Evolutionary conservation across 2,797 vertebrate genomes (phyloP), one percentile per base, ranked within the genome.

Genomic region (Hippoglossus hippoglossus): DNA sequence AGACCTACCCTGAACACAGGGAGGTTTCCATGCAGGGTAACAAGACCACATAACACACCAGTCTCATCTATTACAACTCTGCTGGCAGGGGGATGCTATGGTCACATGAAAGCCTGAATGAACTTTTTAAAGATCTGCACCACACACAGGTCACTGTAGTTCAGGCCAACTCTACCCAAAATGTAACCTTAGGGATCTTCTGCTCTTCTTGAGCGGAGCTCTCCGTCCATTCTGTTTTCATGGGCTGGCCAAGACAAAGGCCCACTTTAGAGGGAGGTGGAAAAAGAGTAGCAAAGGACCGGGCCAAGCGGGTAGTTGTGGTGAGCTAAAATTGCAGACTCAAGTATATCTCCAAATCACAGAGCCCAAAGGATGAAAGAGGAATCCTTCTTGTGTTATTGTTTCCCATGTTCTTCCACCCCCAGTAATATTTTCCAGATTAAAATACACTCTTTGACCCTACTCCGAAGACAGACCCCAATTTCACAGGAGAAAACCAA

Each of bases 381-480:
- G 75, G 88, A 90, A 85, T 91, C 89, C 88, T 89, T 74, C 58
- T 73, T 54, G 78, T 94, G 92, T 94, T 95, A 90, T 94, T 94
- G 90, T 94, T 94, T 94, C 93, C 91, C 94, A 94, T 95, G 94
- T 95, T 94, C 91, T 90, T 85, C 88, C 88, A 92, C 87, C 89
- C 82, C 22, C 54, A 50, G 87, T 93, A 91, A 94, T 93, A 91
- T 91, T 92, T 94, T 94, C 89, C 93, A 91, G 85, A 90, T 93
- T 93, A 93, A 89, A 89, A 82, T 65, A 67, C 63, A 67, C 79
- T 77, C 82, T 80, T 76, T 80, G 69, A 81, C 79, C 74, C 82
- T 54, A 63, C 73, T 86, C 72, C 39, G 49, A 77, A 83, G 82
- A 83, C 83, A 77, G 87, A 82, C 74, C 86, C 75, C 66, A 75